Evolutionary conservation across 1,140 invertebrate genomes (phyloP).

Genomic region (Steinernema khuongi): DNA sequence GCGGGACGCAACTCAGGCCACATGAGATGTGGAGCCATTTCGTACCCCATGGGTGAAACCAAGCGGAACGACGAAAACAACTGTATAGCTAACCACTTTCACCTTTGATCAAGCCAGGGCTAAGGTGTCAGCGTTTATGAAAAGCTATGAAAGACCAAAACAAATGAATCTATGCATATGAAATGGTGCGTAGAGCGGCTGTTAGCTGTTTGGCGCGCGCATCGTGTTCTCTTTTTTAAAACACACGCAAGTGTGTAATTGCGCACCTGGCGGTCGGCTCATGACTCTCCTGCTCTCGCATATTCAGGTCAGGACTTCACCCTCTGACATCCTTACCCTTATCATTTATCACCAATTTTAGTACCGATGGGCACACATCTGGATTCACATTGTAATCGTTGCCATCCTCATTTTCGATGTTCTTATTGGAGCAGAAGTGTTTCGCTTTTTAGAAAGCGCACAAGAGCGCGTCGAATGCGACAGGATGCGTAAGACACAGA

Average conservation of each 20-base stretch:
- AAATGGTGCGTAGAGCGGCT: not conserved
- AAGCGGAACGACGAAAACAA: no score
- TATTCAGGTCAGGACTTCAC: not conserved
- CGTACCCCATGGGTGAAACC: no score
- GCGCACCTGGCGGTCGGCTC: not conserved
- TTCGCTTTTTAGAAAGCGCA: not conserved
- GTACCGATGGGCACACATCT: not conserved
- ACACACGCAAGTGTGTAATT: conserved; percentile 16
- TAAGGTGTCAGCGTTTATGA: not conserved
- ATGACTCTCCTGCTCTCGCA: not conserved
- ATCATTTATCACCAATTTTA: not conserved
- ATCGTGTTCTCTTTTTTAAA: not conserved
- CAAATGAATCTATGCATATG: conserved; percentile 12
- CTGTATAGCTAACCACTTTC: no score
- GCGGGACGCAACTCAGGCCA: no score
- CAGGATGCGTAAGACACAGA: not conserved
- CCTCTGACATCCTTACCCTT: not conserved
- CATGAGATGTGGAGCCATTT: no score
- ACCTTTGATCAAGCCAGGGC: not conserved
- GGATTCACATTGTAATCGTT: conserved; percentile 1
- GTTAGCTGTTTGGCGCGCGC: not conserved
- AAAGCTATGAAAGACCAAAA: conserved; percentile 7
- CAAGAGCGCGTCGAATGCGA: not conserved
- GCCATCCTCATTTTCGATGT: not conserved
- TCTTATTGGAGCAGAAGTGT: not conserved